These are phyloP conservation scores for Pteromalus puparum DNA, from an alignment of 1,140 invertebrate genomes.

Conservation along the genomic window DNA sequence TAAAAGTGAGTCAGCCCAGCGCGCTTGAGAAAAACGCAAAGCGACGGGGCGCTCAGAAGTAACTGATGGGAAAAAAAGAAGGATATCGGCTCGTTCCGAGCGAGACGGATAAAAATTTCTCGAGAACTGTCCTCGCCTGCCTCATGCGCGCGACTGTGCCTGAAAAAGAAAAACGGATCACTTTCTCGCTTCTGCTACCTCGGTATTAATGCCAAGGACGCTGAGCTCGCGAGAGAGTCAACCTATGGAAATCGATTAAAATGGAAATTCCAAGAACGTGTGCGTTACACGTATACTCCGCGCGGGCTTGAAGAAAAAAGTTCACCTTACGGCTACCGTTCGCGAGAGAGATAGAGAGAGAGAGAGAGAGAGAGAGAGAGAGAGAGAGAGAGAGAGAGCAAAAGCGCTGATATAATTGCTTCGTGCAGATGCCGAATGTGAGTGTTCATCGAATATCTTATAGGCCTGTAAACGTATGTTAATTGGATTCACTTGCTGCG, in stretches of 20 bases:
- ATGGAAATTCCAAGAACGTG: constrained; percentile 1
- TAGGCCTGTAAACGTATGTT: background rate
- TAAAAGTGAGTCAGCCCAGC: background rate
- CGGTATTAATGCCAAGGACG: constrained; percentile 42
- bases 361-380: too few species aligned
- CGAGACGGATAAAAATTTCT: constrained; percentile 51
- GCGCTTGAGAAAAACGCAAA: background rate
- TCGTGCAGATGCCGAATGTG: background rate
- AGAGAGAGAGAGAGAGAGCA: too few species aligned
- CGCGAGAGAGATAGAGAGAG: too few species aligned
- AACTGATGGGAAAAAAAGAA: constrained; percentile 11
- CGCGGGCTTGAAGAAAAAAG: background rate
- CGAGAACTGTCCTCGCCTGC: constrained; percentile 34
- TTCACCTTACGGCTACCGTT: background rate
- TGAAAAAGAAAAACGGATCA: constrained; percentile 26
- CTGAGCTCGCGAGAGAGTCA: background rate
- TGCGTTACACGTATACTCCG: background rate
- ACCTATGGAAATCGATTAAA: constrained; percentile 29
- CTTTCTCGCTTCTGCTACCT: constrained; percentile 8
- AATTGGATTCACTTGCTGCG: too few species aligned
- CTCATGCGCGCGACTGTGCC: background rate
- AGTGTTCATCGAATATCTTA: too few species aligned
- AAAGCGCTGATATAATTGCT: background rate
- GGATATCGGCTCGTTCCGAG: constrained; percentile 10
- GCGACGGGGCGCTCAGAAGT: background rate